Conservation (phyloP, 2,797 vertebrate species). For the Otus scops region DNA sequence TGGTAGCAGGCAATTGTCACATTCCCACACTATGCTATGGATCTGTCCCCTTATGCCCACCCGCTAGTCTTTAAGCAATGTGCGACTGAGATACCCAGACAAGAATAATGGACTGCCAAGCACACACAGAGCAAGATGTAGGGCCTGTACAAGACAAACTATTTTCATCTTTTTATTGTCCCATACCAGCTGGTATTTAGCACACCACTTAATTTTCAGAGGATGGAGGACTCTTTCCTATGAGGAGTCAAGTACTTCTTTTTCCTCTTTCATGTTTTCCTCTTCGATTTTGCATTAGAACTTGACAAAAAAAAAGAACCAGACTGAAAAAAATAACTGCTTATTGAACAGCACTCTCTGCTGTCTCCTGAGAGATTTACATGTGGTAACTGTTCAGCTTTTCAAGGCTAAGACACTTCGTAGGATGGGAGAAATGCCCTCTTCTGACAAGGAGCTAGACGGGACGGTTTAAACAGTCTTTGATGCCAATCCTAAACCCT, state of each 20-base stretch:
- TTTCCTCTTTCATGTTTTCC: not conserved
- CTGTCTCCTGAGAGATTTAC: slow-evolving; percentile 27
- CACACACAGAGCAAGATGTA: not conserved
- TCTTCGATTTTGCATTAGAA: not conserved
- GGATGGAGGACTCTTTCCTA: not conserved
- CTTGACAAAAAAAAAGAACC: not conserved
- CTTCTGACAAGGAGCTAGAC: not conserved
- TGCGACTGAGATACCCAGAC: not conserved
- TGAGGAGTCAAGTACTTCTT: not conserved
- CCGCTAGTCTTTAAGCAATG: fast-evolving
- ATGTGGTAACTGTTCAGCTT: not conserved
- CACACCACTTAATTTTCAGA: not conserved
- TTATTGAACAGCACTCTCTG: slow-evolving; percentile 58
- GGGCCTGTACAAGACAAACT: not conserved
- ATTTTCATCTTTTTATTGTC: not conserved
- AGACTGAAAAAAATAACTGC: not conserved
- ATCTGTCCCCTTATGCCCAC: fast-evolving
- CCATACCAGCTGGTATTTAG: not conserved
- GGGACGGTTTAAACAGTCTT: not conserved
- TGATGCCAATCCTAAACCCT: not conserved
- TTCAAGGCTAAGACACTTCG: not conserved
- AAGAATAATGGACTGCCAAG: not conserved
- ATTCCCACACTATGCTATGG: fast-evolving
- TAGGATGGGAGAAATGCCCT: not conserved
- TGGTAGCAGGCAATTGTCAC: not conserved